Base-by-base conservation (phyloP, 2,888 invertebrate genomes). In the Tyria jacobaeae region DNA sequence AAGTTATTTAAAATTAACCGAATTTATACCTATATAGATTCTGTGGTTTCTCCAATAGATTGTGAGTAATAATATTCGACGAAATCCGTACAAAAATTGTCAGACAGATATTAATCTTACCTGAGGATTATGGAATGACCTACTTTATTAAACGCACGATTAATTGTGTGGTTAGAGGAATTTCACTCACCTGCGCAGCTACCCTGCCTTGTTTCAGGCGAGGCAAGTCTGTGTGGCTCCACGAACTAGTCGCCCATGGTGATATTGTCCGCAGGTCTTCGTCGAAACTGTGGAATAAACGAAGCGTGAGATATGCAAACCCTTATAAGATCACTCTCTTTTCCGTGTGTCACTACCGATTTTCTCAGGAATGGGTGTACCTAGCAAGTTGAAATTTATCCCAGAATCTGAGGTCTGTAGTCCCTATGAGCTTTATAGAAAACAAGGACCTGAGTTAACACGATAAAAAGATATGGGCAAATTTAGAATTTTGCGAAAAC, bases 141-240 rank as follows among this genome's bases (percentile, higher is more conserved):
- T 61, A 73, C 58, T 73, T 71, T 71, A 68, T 70, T 70, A 61
- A 73, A 73, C 62, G 58, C 54, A 60, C 68, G 64, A 78, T 73
- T 76, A 78, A 77, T 77, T 75, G 70, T 70, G 70, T 71, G 57
- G 64, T 67, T 70, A 54, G 57, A 66, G 62, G 66, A 68, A 69
- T 68, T 66, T 49, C 21, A 54, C 78, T 78, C 70, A 75, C 75
- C 75, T 75, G 75, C 47, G 75, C 75, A 50, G 97, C 96, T 54
- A 97, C 95, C 92, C 96, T 95, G 68, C 97, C 97, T 84, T 96
- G 95, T 71, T 96, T 95, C 70, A 97, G 88, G 57, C 97, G 92
- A 25, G 95, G 95, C 76, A 97, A 91, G 81, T 97, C 97, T 7
- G 97, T 97, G 84, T 97, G 97, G 76, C 96, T 96, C 96, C 96